Base-by-base conservation (phyloP, 2,888 invertebrate genomes). In the Chloromyia formosa region DNA sequence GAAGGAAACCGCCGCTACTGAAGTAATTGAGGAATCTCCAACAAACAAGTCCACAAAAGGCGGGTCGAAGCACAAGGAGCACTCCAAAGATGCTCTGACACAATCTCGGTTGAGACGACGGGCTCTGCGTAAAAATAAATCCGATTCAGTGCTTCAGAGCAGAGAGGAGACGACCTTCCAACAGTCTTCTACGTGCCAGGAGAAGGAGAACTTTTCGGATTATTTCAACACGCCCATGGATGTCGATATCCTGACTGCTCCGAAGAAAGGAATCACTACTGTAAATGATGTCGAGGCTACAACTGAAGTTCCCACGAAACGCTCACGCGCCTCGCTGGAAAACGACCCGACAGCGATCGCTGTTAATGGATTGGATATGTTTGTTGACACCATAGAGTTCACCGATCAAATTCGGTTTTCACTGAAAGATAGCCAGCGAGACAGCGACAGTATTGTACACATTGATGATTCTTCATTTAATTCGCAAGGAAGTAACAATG, bases 11-110 rank as follows among this genome's bases (percentile, higher is more conserved):
- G 61, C 27, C n/a, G 54, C 20, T 10, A 74, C n/a, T 16, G 82
- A 82, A 49, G 74, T 81, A 0, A 82, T 84, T 60, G 80, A 83
- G 60, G 84, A 84, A 78, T 84, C 84, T 1, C 84, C 83, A 40
- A 81, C 81, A 1, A 75, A 78, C 20, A 54, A 60, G 14, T 54
- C 22, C 56, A 53, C 64, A 35, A 27, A 58, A 42, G 2, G 10
- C 0, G 1, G 42, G 22, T 60, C 14, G 20, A 42, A 20, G 12
- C 0, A 10, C 56, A 54, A 71, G 20, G 49, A 72, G 49, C 23
- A 66, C 61, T 69, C 71, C 18, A 58, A 16, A 56, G 77, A 62
- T 27, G 20, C 23, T 66, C 74, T 54, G 35, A 54, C 42, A 74
- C 75, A 10, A 76, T 76, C 16, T 62, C 76, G 35, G 75, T 40